A percentile compares a stretch with the other conserved stretches of the same genome.
Conservation (phyloP, 2,113 vertebrate genomes). For the Philantomba maxwellii region DNA sequence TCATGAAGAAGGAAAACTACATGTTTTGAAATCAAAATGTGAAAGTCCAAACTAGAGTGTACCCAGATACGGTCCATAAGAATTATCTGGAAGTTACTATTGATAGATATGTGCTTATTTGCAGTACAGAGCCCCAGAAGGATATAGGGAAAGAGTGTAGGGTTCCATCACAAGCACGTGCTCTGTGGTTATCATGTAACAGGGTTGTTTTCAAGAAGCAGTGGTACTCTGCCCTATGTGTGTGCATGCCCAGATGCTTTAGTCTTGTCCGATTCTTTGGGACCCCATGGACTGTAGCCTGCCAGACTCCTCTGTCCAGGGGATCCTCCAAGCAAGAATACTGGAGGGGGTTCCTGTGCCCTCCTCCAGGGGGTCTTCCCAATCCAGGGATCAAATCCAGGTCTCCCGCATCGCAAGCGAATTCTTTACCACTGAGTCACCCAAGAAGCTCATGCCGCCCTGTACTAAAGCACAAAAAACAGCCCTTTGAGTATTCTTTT, state of each 20-base stretch:
- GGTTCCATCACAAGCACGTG: neutral
- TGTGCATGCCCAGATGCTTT: neutral
- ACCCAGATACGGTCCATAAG: neutral
- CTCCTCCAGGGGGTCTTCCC: neutral
- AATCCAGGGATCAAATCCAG: neutral
- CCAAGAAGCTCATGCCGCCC: neutral
- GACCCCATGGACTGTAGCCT: neutral
- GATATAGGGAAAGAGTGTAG: rapidly evolving
- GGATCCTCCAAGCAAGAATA: neutral
- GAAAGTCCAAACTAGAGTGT: neutral
- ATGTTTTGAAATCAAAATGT: neutral
- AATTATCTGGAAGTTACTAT: neutral
- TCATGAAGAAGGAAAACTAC: neutral
- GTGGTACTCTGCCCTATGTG: neutral
- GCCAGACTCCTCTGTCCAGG: neutral
- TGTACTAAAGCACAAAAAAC: neutral
- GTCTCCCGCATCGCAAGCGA: neutral
- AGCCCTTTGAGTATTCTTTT: neutral
- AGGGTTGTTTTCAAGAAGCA: neutral
- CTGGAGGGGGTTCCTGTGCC: neutral
- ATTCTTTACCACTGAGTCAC: neutral
- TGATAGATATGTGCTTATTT: neutral
- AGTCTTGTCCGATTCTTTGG: neutral
- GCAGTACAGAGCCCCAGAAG: neutral
- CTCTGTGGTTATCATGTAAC: neutral